These are phyloP conservation scores for Melolontha melolontha DNA, from an alignment of 2,888 invertebrate genomes.

Conservation along the genomic window DNA sequence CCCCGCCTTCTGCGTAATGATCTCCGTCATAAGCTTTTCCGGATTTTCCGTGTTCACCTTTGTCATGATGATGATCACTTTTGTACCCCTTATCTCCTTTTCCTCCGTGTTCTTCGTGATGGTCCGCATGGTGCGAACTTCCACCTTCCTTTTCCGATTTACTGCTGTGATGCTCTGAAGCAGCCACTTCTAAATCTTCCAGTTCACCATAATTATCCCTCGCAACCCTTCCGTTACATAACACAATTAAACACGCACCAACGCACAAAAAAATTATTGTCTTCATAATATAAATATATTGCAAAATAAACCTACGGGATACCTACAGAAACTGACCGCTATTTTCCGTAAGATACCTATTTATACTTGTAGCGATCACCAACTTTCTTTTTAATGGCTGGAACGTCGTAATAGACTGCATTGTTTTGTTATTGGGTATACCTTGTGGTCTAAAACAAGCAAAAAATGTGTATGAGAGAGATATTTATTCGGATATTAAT, in stretches of 20 bases:
- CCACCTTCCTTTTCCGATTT: constrained; percentile 76
- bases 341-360: constrained; percentile 9
- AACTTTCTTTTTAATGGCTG: constrained; percentile 32
- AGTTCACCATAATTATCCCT: constrained; percentile 57
- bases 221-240: constrained; percentile 51
- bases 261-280: constrained; percentile 58
- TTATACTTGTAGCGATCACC: constrained; percentile 14
- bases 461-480: constrained; percentile 15
- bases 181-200: constrained; percentile 51
- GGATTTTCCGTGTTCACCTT: constrained; percentile 80
- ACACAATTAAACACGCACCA: constrained; percentile 57
- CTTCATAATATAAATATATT: constrained; percentile 52
- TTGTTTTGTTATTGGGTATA: constrained; percentile 25
- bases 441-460: constrained; percentile 3
- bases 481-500: constrained; percentile 16
- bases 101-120: constrained; percentile 78
- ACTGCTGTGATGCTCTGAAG: constrained; percentile 66
- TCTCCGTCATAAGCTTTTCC: constrained; percentile 84
- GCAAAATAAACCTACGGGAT: background rate
- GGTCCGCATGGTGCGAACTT: constrained; percentile 75
- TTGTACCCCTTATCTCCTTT: constrained; percentile 86
- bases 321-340: constrained; percentile 3
- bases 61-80: constrained; percentile 80
- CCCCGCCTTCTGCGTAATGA: constrained; percentile 81
- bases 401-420: constrained; percentile 23